phyloP scores from a whole-genome alignment of 2,113 vertebrate species.

The Synchiropus splendidus region DNA sequence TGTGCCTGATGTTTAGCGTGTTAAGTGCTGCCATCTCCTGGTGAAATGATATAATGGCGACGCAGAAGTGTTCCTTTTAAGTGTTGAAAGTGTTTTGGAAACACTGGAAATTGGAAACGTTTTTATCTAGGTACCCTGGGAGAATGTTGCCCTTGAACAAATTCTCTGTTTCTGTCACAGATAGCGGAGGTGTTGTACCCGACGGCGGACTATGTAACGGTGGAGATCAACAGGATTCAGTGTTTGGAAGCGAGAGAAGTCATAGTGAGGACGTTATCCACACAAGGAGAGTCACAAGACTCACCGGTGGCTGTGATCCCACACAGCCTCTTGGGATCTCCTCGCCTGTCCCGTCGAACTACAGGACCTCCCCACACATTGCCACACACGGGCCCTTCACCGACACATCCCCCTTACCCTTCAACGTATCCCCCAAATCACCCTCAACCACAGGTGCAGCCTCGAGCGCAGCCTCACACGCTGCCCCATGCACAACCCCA shows the following conservation, averaged over 20 bases:
- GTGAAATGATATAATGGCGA: slow-evolving; percentile 19
- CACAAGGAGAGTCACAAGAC: slow-evolving; percentile 89
- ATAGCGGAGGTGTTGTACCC: slow-evolving; percentile 86
- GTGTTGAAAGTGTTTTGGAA: too few relatives aligned
- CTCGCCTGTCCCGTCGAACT: slow-evolving; percentile 66
- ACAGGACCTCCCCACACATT: slow-evolving; percentile 31
- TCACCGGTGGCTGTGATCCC: slow-evolving; percentile 75
- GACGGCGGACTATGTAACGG: slow-evolving; percentile 70
- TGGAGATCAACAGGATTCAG: slow-evolving; percentile 80
- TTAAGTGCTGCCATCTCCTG: slow-evolving; percentile 54
- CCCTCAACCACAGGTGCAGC: slow-evolving; percentile 69
- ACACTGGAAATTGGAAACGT: too few relatives aligned
- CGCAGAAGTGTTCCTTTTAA: slow-evolving; percentile 26
- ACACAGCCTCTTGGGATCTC: slow-evolving; percentile 80
- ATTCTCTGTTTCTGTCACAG: slow-evolving; percentile 45
- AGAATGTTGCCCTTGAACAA: too few relatives aligned
- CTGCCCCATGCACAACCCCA: slow-evolving; percentile 51
- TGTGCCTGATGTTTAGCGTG: background rate
- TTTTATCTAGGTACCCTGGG: too few relatives aligned
- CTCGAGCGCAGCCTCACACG: slow-evolving; percentile 49
- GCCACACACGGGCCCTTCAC: slow-evolving; percentile 41
- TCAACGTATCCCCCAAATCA: slow-evolving; percentile 71
- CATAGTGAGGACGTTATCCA: slow-evolving; percentile 85
- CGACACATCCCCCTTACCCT: slow-evolving; percentile 48
- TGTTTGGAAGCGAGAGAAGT: slow-evolving; percentile 79